These are phyloP conservation scores for Slavum lentiscoides DNA, from an alignment of 2,888 invertebrate species.

Conservation along the genomic window DNA sequence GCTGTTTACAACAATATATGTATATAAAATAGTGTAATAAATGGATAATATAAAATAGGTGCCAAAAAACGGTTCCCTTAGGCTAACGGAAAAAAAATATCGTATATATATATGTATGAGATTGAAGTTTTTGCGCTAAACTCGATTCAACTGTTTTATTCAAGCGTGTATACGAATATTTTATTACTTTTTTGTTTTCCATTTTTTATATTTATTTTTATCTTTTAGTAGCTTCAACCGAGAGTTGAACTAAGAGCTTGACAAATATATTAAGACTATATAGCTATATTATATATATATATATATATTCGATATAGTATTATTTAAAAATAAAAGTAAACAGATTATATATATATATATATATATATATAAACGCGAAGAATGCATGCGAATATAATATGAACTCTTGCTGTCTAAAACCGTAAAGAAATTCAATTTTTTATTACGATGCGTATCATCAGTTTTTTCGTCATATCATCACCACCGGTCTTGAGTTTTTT, in stretches of 20 bases:
- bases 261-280: no score
- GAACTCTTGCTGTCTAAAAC: background rate
- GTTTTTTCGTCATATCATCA: background rate
- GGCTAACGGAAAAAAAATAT: constrained; percentile 1
- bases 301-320: no score
- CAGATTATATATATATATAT: no score
- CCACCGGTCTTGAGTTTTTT: background rate
- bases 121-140: constrained; percentile 8
- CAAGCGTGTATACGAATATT: constrained; percentile 7
- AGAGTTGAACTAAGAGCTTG: no score
- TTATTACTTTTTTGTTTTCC: constrained; percentile 15
- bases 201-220: background rate
- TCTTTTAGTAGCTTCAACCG: no score
- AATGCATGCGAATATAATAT: no score
- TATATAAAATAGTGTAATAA: background rate
- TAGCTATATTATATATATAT: no score
- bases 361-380: no score
- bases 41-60: constrained; percentile 1
- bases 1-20: background rate
- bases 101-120: constrained; percentile 36
- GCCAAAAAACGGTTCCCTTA: constrained; percentile 16
- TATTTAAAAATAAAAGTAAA: no score
- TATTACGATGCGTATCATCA: background rate
- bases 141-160: constrained; percentile 26
- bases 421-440: constrained; percentile 5